Base-by-base conservation (phyloP, 2,113 vertebrate genomes). In the Caranx melampygus region DNA sequence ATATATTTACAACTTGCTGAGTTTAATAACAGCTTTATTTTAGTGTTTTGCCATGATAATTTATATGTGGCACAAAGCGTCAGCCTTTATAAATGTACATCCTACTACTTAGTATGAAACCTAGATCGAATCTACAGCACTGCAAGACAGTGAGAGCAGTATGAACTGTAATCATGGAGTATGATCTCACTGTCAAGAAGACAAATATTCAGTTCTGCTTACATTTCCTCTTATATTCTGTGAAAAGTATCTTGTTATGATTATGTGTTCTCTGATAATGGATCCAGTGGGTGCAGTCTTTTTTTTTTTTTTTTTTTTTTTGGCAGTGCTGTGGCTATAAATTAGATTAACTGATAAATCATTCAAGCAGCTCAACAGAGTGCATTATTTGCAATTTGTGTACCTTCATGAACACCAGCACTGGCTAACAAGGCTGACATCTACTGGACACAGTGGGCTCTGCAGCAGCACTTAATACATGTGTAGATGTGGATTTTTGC, bases 371-470 rank as follows among this genome's bases (percentile, higher is more conserved):
- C 55, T 75, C 26, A 68, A 26, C 14, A 40, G 21, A 62, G 47
- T 8, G 42, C 37, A 55, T 42, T 18, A 44, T 45, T 52, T 74
- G 1, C 49, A 47, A 3, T 73, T 31, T 20, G 49, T 55, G 42
- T 44, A 21, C 52, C 15, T 52, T 3, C 63, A 16, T 67, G 55
- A 75, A 77, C 61, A 83, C 4, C 20, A 61, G 20, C 18, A 63
- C 21, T 34, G 42, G n/a, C 49, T 78, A 73, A 40, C 88, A 88
- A 88, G 61, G 73, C 83, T 91, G 91, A 85, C 92, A 91, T 86
- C 92, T 92, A 76, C 83, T 92, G 92, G 90, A 13, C 73, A 21
- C 51, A 2, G 6, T 5, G 2, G 57, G 75, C 33, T 59, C 70
- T 90, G 57, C 79, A 85, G 3, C 31, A 55, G 72, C 20, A 67